These are phyloP conservation scores for Zaprionus bogoriensis DNA, from an alignment of 2,888 invertebrate genomes.

Conservation along the genomic window DNA sequence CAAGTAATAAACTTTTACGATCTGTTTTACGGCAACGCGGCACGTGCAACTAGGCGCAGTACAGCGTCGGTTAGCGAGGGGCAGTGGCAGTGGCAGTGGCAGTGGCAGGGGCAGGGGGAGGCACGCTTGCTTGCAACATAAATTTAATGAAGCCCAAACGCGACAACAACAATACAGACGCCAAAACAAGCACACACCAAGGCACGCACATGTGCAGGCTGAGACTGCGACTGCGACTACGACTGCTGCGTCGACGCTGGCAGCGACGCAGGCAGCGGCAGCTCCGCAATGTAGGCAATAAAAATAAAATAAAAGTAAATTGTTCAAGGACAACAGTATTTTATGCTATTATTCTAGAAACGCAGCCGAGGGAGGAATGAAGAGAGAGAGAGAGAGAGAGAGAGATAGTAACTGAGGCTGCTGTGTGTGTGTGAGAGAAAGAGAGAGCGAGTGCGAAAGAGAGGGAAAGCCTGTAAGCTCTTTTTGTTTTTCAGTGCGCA, in stretches of 20 bases:
- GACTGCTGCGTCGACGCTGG: too few relatives aligned
- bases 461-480: too few relatives aligned
- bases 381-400: neutral
- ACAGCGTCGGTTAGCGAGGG: slow-evolving; percentile 21
- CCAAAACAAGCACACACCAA: slow-evolving; percentile 43
- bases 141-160: slow-evolving; percentile 77
- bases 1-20: slow-evolving; percentile 83
- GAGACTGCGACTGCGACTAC: too few relatives aligned
- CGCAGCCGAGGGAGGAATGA: slow-evolving; percentile 17
- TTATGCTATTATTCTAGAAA: slow-evolving; percentile 75
- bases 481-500: slow-evolving; percentile 46
- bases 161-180: slow-evolving; percentile 68
- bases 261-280: slow-evolving; percentile 28
- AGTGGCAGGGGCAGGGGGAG: slow-evolving; percentile 4
- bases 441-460: slow-evolving; percentile 2
- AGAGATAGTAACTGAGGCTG: slow-evolving; percentile 1
- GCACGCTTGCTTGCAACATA: slow-evolving; percentile 68
- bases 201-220: slow-evolving; percentile 32
- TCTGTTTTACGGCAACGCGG: slow-evolving; percentile 81
- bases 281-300: slow-evolving; percentile 69
- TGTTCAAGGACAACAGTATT: slow-evolving; percentile 80
- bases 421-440: neutral
- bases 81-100: slow-evolving; percentile 1
- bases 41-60: slow-evolving; percentile 80
- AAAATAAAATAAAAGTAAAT: slow-evolving; percentile 79